These are phyloP conservation scores for Maylandia zebra DNA, from an alignment of 2,113 vertebrate genomes.

Conservation along the genomic window DNA sequence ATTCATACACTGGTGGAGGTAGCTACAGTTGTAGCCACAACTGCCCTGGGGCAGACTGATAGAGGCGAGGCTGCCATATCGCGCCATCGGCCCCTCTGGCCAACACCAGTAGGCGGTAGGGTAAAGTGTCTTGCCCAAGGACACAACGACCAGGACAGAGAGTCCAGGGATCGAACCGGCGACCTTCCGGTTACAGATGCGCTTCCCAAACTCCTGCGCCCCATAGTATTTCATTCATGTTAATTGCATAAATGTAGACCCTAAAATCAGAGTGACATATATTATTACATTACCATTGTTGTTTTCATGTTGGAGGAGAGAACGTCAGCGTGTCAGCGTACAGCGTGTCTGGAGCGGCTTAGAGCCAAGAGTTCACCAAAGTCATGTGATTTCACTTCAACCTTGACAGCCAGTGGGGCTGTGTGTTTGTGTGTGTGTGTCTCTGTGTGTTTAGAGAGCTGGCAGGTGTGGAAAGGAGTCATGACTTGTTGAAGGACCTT, in stretches of 20 bases:
- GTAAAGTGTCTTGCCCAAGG: too few relatives aligned
- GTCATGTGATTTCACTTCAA: slow-evolving; percentile 25
- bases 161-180: too few relatives aligned
- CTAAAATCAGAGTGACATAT: neutral
- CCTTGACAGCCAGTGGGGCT: neutral
- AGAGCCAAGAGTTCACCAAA: neutral
- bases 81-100: too few relatives aligned
- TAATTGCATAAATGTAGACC: accelerated
- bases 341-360: neutral
- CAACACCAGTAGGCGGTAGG: too few relatives aligned
- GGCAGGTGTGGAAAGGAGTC: slow-evolving; percentile 18
- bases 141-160: too few relatives aligned
- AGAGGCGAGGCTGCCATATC: too few relatives aligned
- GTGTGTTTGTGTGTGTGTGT: neutral
- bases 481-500: slow-evolving; percentile 8
- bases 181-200: too few relatives aligned
- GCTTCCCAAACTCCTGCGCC: too few relatives aligned
- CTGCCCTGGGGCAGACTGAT: too few relatives aligned
- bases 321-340: neutral
- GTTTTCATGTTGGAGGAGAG: neutral
- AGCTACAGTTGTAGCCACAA: too few relatives aligned
- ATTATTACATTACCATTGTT: neutral
- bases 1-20: too few relatives aligned
- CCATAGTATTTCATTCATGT: accelerated
- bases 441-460: neutral